Conservation (phyloP, 2,797 vertebrate genomes). For the Serranus cabrilla region DNA sequence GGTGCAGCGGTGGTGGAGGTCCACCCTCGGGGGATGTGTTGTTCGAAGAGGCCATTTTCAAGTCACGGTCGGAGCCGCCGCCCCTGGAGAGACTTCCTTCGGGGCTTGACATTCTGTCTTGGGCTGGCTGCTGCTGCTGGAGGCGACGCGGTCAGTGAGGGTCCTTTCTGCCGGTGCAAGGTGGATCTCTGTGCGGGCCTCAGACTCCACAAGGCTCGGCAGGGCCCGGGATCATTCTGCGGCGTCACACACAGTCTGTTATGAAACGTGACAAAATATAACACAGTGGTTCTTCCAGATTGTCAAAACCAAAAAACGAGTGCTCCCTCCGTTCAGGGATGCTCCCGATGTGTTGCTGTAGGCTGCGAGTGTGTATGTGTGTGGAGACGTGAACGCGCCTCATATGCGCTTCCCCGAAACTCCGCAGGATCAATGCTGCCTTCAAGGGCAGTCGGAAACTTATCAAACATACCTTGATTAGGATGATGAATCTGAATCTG, state of each 20-base stretch:
- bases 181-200: slow-evolving; percentile 64
- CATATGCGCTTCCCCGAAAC: slow-evolving; percentile 77
- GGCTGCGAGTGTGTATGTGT: slow-evolving; percentile 40
- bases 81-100: slow-evolving; percentile 81
- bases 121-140: slow-evolving; percentile 41
- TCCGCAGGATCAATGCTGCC: slow-evolving; percentile 81
- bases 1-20: slow-evolving; percentile 83
- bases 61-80: slow-evolving; percentile 80
- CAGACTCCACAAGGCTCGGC: slow-evolving; percentile 66
- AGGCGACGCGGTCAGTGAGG: slow-evolving; percentile 49
- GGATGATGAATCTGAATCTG: background rate
- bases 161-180: slow-evolving; percentile 56
- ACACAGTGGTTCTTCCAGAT: slow-evolving; percentile 24
- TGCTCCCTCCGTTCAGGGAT: slow-evolving; percentile 65
- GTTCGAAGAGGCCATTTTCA: slow-evolving; percentile 91
- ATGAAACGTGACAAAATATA: slow-evolving; percentile 20
- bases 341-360: slow-evolving; percentile 62
- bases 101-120: slow-evolving; percentile 80
- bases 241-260: slow-evolving; percentile 28
- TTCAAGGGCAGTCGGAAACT: slow-evolving; percentile 59
- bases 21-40: slow-evolving; percentile 88
- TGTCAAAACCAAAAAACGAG: slow-evolving; percentile 34
- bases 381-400: slow-evolving; percentile 72
- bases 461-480: rapidly evolving
- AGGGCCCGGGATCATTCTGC: slow-evolving; percentile 67